Evolutionary conservation across 2,113 vertebrate genomes (phyloP).

Genomic region (Laticauda laticaudata): DNA sequence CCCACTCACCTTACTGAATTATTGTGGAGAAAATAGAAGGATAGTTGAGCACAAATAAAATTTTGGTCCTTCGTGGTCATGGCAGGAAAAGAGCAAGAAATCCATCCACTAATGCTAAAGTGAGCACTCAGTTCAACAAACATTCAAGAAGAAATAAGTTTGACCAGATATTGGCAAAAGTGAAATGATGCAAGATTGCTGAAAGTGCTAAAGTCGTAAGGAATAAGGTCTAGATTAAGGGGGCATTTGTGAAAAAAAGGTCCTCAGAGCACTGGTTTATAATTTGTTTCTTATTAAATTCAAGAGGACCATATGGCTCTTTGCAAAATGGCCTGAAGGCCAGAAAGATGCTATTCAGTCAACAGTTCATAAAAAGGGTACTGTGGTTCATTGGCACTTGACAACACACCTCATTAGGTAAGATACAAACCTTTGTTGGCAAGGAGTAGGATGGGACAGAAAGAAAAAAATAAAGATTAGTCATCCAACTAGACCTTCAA

Average conservation of each 20-base stretch:
- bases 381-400: conserved; percentile 15
- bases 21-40: not conserved
- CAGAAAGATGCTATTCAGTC: conserved; percentile 23
- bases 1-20: not conserved
- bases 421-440: conserved; percentile 10
- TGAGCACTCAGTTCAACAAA: not conserved
- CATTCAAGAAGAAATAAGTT: not conserved
- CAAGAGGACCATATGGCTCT: conserved; percentile 10
- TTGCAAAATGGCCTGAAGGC: not conserved
- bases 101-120: fast-evolving
- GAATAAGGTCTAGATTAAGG: not conserved
- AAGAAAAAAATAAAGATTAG: conserved; percentile 7
- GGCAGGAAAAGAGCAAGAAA: not conserved
- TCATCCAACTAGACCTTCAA: conserved; percentile 10
- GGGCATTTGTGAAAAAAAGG: not conserved
- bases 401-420: conserved; percentile 28
- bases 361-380: conserved; percentile 10
- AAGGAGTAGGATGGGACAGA: conserved; percentile 7
- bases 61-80: not conserved
- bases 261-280: not conserved
- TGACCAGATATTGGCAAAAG: not conserved
- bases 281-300: conserved; percentile 5
- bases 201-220: not conserved
- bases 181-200: not conserved
- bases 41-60: not conserved